Conservation (phyloP, 2,113 vertebrate species). For the Reinhardtius hippoglossoides region DNA sequence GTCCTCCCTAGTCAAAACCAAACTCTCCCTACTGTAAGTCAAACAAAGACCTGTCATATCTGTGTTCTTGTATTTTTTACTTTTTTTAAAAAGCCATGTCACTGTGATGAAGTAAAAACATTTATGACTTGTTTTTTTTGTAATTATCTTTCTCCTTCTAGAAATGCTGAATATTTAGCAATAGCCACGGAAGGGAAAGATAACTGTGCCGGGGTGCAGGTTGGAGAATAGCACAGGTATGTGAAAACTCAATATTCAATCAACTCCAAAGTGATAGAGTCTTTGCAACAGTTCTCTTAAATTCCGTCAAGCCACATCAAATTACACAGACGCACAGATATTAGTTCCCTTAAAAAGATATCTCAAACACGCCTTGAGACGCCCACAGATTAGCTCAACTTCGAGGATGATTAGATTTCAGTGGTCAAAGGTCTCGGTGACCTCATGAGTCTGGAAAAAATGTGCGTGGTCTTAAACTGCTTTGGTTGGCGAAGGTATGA, state of each 20-base stretch:
- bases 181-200: conserved; percentile 92
- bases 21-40: conserved; percentile 68
- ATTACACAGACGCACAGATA: no score
- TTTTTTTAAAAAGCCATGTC: conserved; percentile 18
- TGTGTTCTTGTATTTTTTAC: conserved; percentile 22
- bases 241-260: background rate
- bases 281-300: no score
- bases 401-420: no score
- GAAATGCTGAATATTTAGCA: conserved; percentile 92
- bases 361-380: no score
- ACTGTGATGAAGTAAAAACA: background rate
- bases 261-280: background rate
- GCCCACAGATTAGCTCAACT: no score
- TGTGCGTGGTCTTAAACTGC: no score
- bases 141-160: conserved; percentile 7
- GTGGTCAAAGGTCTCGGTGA: no score
- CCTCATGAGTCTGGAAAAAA: no score
- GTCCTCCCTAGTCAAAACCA: conserved; percentile 62
- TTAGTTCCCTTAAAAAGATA: no score
- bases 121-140: background rate
- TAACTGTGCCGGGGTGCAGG: conserved; percentile 89
- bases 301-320: no score
- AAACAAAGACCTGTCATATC: conserved; percentile 12
- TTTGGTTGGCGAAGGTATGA: no score
- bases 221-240: conserved; percentile 88